phyloP scores from a whole-genome alignment of 2,113 vertebrate species.

The Ceuthmochares aereus region DNA sequence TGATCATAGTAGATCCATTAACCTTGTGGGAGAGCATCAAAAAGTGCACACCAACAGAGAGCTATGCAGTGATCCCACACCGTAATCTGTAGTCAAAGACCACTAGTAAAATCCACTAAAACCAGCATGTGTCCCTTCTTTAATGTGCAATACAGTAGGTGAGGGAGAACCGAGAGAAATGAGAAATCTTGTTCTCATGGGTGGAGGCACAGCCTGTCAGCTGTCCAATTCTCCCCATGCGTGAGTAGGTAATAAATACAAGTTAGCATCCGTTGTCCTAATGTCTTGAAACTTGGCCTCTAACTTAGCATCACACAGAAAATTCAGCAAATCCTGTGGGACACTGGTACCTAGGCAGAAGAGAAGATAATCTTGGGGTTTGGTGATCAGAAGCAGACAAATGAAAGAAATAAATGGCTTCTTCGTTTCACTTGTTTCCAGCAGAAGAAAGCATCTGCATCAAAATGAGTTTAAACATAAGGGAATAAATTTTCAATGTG shows the following conservation, averaged over 20 bases:
- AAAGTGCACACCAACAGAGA: background rate
- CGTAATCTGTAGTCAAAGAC: background rate
- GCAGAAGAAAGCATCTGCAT: slow-evolving; percentile 61
- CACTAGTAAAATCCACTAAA: background rate
- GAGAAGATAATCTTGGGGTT: background rate
- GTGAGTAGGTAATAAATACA: slow-evolving; percentile 52
- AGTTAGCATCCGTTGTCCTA: slow-evolving; percentile 35
- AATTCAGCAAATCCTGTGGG: background rate
- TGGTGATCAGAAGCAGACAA: slow-evolving; percentile 33
- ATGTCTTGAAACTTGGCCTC: slow-evolving; percentile 4
- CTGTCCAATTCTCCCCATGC: background rate
- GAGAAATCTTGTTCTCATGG: background rate
- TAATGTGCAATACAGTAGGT: background rate
- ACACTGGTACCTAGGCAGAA: background rate
- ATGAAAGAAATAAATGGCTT: slow-evolving; percentile 60
- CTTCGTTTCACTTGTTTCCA: slow-evolving; percentile 32
- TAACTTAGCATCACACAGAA: background rate
- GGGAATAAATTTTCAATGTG: slow-evolving; percentile 67
- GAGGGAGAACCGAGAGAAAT: slow-evolving; percentile 6
- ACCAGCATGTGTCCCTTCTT: background rate
- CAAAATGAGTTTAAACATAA: slow-evolving; percentile 66
- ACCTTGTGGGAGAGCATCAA: background rate
- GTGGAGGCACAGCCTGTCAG: slow-evolving; percentile 35
- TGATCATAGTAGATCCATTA: background rate
- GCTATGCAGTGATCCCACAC: background rate